These are phyloP conservation scores for Calameuta idolon DNA, from an alignment of 2,888 invertebrate genomes.

Conservation along the genomic window DNA sequence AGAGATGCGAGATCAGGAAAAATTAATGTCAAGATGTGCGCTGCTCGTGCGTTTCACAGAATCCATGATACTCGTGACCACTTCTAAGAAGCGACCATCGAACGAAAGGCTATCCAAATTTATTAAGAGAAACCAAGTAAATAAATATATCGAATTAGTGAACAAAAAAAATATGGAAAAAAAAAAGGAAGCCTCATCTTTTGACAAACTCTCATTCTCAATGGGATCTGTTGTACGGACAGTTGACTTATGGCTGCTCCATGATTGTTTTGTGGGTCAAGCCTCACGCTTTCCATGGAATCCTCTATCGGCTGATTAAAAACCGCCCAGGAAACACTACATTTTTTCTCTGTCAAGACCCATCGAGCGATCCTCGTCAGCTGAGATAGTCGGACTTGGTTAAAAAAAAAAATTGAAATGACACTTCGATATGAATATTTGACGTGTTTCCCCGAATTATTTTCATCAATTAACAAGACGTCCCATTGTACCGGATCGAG, in stretches of 20 bases:
- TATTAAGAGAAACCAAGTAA: conserved; percentile 5
- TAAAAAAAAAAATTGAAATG: conserved; percentile 8
- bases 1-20: neutral
- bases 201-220: conserved; percentile 23
- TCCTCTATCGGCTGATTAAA: conserved; percentile 28
- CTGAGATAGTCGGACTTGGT: conserved; percentile 12
- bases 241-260: conserved; percentile 1
- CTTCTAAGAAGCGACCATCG: neutral
- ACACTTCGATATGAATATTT: neutral
- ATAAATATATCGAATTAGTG: neutral
- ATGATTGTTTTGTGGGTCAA: conserved; percentile 38
- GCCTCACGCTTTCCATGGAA: conserved; percentile 12
- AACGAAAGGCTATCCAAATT: neutral
- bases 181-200: conserved; percentile 6
- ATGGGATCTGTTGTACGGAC: conserved; percentile 30
- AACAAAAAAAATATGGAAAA: conserved; percentile 25
- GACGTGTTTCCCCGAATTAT: neutral
- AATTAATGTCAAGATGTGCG: neutral
- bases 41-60: neutral
- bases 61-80: neutral
- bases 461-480: neutral
- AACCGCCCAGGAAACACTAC: conserved; percentile 21
- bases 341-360: neutral
- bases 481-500: neutral
- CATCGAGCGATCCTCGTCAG: neutral